Evolutionary conservation across 2,113 vertebrate genomes (phyloP), one percentile per base, ranked within the genome.

Genomic region (Siphamia tubifer): DNA sequence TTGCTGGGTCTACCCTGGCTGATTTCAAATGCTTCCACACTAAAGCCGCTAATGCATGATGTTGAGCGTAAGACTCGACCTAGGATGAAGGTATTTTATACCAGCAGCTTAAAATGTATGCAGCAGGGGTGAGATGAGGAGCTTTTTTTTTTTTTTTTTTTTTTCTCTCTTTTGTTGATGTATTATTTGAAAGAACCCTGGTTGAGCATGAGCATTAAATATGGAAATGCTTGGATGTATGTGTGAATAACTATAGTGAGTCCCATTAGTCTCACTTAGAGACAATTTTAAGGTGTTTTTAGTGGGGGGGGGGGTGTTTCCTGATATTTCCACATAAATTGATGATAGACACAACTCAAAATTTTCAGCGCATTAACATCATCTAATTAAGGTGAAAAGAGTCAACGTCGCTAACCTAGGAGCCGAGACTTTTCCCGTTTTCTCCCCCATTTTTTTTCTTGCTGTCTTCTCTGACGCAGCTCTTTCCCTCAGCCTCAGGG

Each of bases 401-500:
- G n/a, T n/a, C 42, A 44, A 13, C 13, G 21, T 12, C 13, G 25
- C 43, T 25, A 2, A 30, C 57, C 25, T 40, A 28, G 40, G 38
- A 62, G 39, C 38, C 28, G 16, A 76, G 32, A 57, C 25, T 52
- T 61, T 64, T 21, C 44, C 38, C 16, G 19, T 12, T 16, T 20
- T 44, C 1, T 20, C 17, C 10, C 4, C 20, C 27, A 13, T 15
- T 13, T 38, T 58, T 39, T 16, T 40, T 48, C 53, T 38, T 25
- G 48, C 31, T 25, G 30, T 52, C 38, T 49, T 52, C 49, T 79
- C 72, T 86, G 77, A 85, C 68, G 55, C 83, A 81, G 79, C 83
- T 84, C 76, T 78, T 81, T 86, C 68, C 9, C 55, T 65, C 2
- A 0, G 76, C 84, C 84, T 85, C 2, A 19, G 70, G 87, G 84